Evolutionary conservation across 2,113 vertebrate genomes (phyloP), one percentile per base, ranked within the genome.

Genomic region (Dipodomys stephensi): DNA sequence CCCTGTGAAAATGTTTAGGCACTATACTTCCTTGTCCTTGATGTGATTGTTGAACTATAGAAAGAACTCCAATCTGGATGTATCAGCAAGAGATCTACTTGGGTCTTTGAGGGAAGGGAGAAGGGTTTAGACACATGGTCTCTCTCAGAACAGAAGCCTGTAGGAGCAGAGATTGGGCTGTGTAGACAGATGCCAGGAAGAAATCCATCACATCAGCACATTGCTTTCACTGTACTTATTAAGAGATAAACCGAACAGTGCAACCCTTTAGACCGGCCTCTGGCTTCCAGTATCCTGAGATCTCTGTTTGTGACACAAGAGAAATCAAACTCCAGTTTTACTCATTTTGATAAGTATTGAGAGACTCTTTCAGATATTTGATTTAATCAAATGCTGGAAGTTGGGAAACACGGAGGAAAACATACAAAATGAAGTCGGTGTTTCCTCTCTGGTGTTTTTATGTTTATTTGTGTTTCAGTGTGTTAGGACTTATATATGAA

Each of bases 341-440:
- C 23, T 76, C 7, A 60, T 87, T 94, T 82, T 57, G 69, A 87
- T 76, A 67, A 82, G 23, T 25, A 57, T 20, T 20, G 22, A 39
- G n/a, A 77, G 74, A 23, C 2, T 57, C 67, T 7, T 18, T 39
- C 1, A 35, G 30, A 57, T 44, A 23, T 68, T 76, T 35, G 44
- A 28, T 83, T 84, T 76, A 84, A 72, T 79, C 83, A 74, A 87
- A 12, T 39, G 13, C 6, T 57, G 12, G 65, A 88, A 90, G 90
- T 4, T 27, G 8, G 32, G 62, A 76, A 64, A 53, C 4, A 57
- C 13, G n/a, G 11, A 15, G 16, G 10, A 57, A 68, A 73, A 74
- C 53, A 79, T 13, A 57, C 4, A 46, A 69, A 92, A 85, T 64
- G 22, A 23, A 23, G 20, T 64, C 11, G 16, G 27, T 20, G n/a